These are phyloP conservation scores for Calephelis virginiensis DNA, from an alignment of 1,140 invertebrate species.

Conservation along the genomic window DNA sequence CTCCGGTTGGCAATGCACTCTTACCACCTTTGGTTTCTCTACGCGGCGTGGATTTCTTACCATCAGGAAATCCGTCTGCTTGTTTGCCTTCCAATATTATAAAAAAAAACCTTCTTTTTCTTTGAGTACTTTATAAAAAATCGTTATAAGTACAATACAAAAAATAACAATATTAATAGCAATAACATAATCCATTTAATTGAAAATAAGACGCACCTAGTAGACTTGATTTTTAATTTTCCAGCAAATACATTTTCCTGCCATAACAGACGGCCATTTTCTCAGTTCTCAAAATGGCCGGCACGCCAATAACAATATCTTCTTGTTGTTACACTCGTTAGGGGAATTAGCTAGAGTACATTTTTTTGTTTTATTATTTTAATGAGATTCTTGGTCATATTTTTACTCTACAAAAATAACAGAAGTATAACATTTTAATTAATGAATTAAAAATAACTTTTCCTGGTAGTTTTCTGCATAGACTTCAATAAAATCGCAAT, in stretches of 20 bases:
- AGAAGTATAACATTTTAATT: background rate
- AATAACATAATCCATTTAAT: background rate
- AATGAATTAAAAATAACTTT: too few relatives aligned
- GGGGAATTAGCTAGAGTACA: conserved; percentile 35
- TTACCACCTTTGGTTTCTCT: too few relatives aligned
- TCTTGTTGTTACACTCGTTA: conserved; percentile 32
- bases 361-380: conserved; percentile 33
- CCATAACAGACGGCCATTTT: conserved; percentile 37
- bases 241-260: conserved; percentile 32
- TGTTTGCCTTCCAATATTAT: too few relatives aligned
- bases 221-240: conserved; percentile 32
- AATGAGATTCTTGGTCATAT: conserved; percentile 7
- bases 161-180: background rate
- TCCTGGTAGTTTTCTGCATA: too few relatives aligned
- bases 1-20: too few relatives aligned
- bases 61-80: too few relatives aligned
- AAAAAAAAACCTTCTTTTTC: background rate
- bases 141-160: background rate
- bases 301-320: conserved; percentile 35
- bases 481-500: too few relatives aligned
- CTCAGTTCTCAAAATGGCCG: conserved; percentile 39
- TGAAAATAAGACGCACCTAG: background rate
- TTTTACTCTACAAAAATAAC: background rate
- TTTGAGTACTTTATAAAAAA: background rate
- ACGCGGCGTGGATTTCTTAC: too few relatives aligned